Conservation (phyloP, 2,797 vertebrate species). For the Orientallactaga sibirica region DNA sequence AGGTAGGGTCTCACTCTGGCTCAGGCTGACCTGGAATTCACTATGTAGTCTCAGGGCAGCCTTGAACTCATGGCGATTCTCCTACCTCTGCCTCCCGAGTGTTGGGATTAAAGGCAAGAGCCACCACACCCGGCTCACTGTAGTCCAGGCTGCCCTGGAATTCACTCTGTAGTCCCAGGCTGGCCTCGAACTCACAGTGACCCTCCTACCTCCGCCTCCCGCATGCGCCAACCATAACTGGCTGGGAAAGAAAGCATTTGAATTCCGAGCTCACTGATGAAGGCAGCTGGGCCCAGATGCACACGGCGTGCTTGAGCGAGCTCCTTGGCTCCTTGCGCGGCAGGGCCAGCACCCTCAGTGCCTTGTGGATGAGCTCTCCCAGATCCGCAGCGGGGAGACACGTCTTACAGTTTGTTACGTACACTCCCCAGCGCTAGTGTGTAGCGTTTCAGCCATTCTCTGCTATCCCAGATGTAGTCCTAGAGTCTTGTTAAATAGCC, state of each 20-base stretch:
- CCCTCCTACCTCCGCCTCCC: too few relatives aligned
- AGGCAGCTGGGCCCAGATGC: background rate
- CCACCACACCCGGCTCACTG: too few relatives aligned
- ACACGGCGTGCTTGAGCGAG: background rate
- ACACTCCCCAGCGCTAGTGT: background rate
- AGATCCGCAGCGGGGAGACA: background rate
- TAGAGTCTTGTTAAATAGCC: background rate
- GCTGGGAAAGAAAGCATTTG: background rate
- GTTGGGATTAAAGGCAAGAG: too few relatives aligned
- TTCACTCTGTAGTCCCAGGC: too few relatives aligned
- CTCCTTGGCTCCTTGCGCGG: background rate
- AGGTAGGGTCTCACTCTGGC: too few relatives aligned
- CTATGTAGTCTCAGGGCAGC: too few relatives aligned
- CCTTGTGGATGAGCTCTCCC: background rate
- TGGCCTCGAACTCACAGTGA: too few relatives aligned
- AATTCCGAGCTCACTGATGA: background rate
- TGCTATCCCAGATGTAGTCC: background rate
- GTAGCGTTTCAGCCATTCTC: background rate
- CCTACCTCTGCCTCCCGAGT: too few relatives aligned
- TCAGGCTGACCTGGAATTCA: too few relatives aligned
- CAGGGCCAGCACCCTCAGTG: background rate
- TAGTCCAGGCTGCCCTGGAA: too few relatives aligned
- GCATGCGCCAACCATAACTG: too few relatives aligned
- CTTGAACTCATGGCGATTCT: too few relatives aligned
- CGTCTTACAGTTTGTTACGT: background rate